These are phyloP conservation scores for Conus canariensis DNA, from an alignment of 2,888 invertebrate genomes.

Conservation along the genomic window DNA sequence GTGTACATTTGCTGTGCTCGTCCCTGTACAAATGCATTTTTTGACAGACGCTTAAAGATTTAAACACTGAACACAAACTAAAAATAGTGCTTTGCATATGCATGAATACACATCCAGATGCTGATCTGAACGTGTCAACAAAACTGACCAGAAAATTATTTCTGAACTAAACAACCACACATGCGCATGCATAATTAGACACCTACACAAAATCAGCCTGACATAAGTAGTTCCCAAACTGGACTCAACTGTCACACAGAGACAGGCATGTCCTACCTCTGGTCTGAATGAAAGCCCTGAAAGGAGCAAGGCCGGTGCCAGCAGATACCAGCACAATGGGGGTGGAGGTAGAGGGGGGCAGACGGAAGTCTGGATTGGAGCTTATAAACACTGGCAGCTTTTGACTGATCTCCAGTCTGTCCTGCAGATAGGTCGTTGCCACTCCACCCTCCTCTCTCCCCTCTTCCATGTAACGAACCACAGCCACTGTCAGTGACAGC, in stretches of 20 bases:
- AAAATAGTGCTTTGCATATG: too few species aligned
- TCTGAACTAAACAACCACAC: too few species aligned
- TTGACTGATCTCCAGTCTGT: constrained; percentile 54
- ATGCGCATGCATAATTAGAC: too few species aligned
- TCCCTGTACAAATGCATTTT: too few species aligned
- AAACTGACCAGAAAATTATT: too few species aligned
- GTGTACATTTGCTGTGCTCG: neutral
- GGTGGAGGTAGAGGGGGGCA: constrained; percentile 57
- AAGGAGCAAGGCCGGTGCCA: constrained; percentile 97
- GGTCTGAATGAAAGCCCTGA: constrained; percentile 89
- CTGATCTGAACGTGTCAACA: too few species aligned
- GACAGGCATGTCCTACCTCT: constrained; percentile 68
- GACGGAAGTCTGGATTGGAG: constrained; percentile 65
- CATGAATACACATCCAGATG: too few species aligned
- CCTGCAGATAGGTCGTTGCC: constrained; percentile 63
- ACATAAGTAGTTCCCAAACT: too few species aligned
- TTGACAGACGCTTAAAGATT: too few species aligned
- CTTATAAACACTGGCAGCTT: constrained; percentile 66
- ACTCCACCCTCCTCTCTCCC: constrained; percentile 48
- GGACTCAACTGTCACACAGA: too few species aligned
- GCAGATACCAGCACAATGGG: constrained; percentile 95
- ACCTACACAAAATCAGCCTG: too few species aligned
- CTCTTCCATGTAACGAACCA: constrained; percentile 61
- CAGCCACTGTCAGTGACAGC: constrained; percentile 64
- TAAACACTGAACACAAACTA: too few species aligned